Percentiles rank a stretch among this genome's conserved stretches.
These are phyloP conservation scores for Erpobdella octoculata DNA, from an alignment of 2,888 invertebrate genomes.

Conservation along the genomic window DNA sequence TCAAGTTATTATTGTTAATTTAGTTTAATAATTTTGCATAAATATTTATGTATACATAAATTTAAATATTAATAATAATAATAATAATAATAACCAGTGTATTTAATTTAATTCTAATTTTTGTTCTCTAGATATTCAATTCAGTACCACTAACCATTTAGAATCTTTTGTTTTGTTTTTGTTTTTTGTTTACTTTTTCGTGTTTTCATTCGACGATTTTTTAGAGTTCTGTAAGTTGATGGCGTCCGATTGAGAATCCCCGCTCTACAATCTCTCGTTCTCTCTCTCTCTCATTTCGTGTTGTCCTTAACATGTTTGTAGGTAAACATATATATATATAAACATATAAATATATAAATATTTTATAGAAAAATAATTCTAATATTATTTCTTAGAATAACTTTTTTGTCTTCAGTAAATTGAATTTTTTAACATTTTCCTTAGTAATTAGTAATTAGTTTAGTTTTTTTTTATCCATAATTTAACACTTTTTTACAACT, in stretches of 20 bases:
- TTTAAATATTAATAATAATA: too few species aligned
- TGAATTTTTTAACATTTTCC: neutral
- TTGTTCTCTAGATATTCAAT: neutral
- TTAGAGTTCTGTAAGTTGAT: slow-evolving; percentile 25
- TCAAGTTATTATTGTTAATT: too few species aligned
- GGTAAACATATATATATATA: too few species aligned
- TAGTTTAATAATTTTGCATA: too few species aligned
- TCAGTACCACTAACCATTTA: neutral
- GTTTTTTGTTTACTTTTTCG: too few species aligned
- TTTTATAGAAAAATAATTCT: too few species aligned
- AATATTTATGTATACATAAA: too few species aligned
- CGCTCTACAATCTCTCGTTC: neutral
- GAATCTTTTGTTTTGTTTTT: neutral
- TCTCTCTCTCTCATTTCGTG: neutral
- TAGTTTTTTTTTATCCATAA: neutral
- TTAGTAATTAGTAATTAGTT: neutral
- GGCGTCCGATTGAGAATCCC: slow-evolving; percentile 13
- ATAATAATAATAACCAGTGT: too few species aligned
- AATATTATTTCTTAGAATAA: too few species aligned
- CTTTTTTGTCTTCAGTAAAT: neutral
- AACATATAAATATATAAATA: too few species aligned
- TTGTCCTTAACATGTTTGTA: neutral
- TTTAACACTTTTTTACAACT: too few species aligned
- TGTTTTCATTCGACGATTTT: too few species aligned
- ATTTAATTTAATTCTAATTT: neutral